Conservation (phyloP, 2,888 invertebrate genomes). For the Agrilus mali region DNA sequence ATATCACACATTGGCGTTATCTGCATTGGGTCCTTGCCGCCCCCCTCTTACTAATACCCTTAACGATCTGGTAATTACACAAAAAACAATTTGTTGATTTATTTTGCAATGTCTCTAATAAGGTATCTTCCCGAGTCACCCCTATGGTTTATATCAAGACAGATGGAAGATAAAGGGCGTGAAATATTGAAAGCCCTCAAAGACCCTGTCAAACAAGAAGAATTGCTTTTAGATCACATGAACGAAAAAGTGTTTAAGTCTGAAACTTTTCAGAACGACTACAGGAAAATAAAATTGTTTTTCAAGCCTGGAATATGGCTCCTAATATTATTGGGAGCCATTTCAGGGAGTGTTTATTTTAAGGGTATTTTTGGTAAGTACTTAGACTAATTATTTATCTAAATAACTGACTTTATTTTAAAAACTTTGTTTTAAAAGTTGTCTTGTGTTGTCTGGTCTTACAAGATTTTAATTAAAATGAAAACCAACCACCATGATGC, state of each 20-base stretch:
- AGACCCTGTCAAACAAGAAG: conserved; percentile 3
- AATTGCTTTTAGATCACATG: conserved; percentile 2
- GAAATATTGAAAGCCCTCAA: conserved; percentile 4
- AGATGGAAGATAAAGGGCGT: conserved; percentile 4
- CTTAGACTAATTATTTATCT: no score
- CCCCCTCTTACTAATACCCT: conserved; percentile 4
- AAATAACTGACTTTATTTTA: no score
- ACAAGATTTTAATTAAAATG: no score
- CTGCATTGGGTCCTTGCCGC: conserved; percentile 2
- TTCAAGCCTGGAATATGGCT: background rate
- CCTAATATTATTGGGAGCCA: background rate
- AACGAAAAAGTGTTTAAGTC: conserved; percentile 1
- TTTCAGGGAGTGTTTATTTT: background rate
- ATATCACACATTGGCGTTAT: conserved; percentile 6
- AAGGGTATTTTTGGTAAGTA: background rate
- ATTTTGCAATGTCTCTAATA: background rate
- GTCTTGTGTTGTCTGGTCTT: no score
- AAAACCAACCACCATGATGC: no score
- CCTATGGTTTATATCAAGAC: conserved; percentile 5
- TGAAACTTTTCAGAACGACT: background rate
- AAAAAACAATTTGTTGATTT: background rate
- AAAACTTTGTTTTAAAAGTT: no score
- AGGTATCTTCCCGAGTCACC: conserved; percentile 11
- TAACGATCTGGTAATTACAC: conserved; percentile 6
- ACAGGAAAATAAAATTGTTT: background rate